Conservation (phyloP, 2,888 invertebrate species). For the Pegoplata infirma region DNA sequence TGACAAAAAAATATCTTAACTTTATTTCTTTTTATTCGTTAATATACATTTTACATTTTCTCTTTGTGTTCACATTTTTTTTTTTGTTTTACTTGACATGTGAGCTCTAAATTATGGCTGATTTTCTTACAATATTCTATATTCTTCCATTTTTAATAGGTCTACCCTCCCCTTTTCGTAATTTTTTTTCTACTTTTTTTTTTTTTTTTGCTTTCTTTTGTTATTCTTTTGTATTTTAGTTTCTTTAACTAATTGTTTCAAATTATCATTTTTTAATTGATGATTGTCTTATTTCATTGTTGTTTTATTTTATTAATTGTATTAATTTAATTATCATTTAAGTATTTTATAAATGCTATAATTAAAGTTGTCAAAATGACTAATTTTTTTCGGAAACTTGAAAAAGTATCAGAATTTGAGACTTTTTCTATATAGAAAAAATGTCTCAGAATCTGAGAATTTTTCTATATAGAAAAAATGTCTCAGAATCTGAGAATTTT, state of each 20-base stretch:
- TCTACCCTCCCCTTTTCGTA: not conserved
- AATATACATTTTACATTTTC: too few relatives aligned
- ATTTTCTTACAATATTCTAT: not conserved
- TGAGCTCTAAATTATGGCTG: slow-evolving; percentile 1
- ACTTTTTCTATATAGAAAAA: too few relatives aligned
- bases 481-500: too few relatives aligned
- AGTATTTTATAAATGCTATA: too few relatives aligned
- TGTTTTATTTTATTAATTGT: not conserved
- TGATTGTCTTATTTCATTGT: not conserved
- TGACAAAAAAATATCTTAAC: too few relatives aligned
- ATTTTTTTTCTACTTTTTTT: not conserved
- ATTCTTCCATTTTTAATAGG: not conserved
- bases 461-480: too few relatives aligned
- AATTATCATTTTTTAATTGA: not conserved
- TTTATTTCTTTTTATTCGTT: too few relatives aligned
- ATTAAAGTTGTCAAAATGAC: too few relatives aligned
- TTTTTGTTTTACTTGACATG: not conserved
- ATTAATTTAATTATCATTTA: not conserved
- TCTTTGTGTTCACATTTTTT: not conserved
- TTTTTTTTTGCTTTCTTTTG: not conserved
- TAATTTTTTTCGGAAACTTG: too few relatives aligned
- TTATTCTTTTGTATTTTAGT: not conserved
- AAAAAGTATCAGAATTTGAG: too few relatives aligned
- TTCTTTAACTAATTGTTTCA: not conserved
- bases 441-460: too few relatives aligned